Evolutionary conservation across 2,797 vertebrate genomes (phyloP).

Genomic region (Tarsius wallacei): DNA sequence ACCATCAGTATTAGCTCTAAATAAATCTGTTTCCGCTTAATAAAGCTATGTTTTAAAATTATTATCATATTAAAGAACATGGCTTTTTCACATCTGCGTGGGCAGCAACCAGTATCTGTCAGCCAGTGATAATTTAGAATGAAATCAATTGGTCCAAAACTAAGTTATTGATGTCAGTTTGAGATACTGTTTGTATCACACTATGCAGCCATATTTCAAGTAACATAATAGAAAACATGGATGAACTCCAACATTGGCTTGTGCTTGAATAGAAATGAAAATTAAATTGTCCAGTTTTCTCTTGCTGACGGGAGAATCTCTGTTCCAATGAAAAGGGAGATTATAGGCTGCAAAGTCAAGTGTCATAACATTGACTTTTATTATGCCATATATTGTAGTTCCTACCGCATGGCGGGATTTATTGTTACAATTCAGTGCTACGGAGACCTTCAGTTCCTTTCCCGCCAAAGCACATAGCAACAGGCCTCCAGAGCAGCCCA

Average conservation of each 20-base stretch:
- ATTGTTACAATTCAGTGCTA: slow-evolving; percentile 66
- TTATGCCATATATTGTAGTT: slow-evolving; percentile 68
- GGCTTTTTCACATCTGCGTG: slow-evolving; percentile 71
- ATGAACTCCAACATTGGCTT: slow-evolving; percentile 65
- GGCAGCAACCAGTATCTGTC: slow-evolving; percentile 78
- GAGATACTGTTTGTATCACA: slow-evolving; percentile 84
- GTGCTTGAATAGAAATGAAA: slow-evolving; percentile 77
- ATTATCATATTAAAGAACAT: slow-evolving; percentile 80
- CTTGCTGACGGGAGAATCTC: slow-evolving; percentile 73
- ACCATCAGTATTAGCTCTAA: slow-evolving; percentile 75
- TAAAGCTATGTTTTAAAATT: slow-evolving; percentile 83
- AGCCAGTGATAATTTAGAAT: slow-evolving; percentile 77
- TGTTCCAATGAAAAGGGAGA: slow-evolving; percentile 80
- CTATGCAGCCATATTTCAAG: slow-evolving; percentile 77
- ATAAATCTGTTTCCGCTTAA: slow-evolving; percentile 82
- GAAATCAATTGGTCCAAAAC: slow-evolving; percentile 79
- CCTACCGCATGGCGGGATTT: slow-evolving; percentile 36
- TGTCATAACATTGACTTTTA: slow-evolving; percentile 78
- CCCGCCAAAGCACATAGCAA: slow-evolving; percentile 52
- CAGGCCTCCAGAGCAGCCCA: neutral
- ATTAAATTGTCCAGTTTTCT: slow-evolving; percentile 82
- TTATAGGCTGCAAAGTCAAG: slow-evolving; percentile 76
- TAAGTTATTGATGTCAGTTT: slow-evolving; percentile 82
- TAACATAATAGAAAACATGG: slow-evolving; percentile 80
- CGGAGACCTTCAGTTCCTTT: slow-evolving; percentile 66